Conservation (phyloP, 1,140 invertebrate species). For the Cephus cinctus region DNA sequence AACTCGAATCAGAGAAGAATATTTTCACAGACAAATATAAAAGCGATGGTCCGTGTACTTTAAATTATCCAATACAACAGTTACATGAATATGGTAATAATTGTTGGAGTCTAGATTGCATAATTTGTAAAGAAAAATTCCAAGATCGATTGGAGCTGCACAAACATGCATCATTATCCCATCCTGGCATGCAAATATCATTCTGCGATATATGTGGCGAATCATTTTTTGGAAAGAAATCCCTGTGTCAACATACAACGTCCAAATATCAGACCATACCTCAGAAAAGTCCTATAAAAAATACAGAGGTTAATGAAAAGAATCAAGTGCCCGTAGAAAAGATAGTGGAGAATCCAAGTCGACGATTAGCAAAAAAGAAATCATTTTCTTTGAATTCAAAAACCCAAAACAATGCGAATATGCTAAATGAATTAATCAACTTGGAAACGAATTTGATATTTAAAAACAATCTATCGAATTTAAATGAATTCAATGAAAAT, state of each 20-base stretch:
- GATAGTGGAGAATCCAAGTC: background rate
- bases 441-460: background rate
- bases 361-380: slow-evolving; percentile 1
- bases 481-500: too few relatives aligned
- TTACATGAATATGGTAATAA: background rate
- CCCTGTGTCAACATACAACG: slow-evolving; percentile 4
- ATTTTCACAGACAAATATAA: background rate
- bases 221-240: slow-evolving; percentile 9
- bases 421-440: slow-evolving; percentile 1
- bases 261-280: too few relatives aligned
- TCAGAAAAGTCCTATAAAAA: background rate
- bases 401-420: background rate
- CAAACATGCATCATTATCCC: slow-evolving; percentile 4
- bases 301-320: background rate
- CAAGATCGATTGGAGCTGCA: slow-evolving; percentile 11
- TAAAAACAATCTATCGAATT: background rate
- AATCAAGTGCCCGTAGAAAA: background rate
- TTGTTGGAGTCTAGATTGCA: background rate
- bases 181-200: slow-evolving; percentile 2
- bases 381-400: background rate
- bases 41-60: background rate
- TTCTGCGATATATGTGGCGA: slow-evolving; percentile 15
- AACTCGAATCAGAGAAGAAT: background rate
- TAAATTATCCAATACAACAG: background rate
- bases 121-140: slow-evolving; percentile 11